These are phyloP conservation scores for Ammodytes marinus DNA, from an alignment of 2,113 vertebrate species.

Conservation along the genomic window DNA sequence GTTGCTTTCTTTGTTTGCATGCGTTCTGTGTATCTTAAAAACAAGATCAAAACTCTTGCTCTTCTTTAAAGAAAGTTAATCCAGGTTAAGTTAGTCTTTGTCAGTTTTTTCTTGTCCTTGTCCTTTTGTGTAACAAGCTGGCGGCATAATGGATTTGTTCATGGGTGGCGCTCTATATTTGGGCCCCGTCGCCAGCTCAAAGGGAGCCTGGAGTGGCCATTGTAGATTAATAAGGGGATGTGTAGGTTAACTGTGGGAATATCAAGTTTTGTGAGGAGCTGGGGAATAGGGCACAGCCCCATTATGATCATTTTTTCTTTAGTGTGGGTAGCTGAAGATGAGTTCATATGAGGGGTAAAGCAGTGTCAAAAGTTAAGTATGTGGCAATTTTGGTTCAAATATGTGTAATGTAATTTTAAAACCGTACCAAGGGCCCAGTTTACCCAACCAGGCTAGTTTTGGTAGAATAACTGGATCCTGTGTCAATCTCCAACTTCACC, in stretches of 20 bases:
- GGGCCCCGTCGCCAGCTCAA: conserved; percentile 36
- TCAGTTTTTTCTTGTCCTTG: conserved; percentile 37
- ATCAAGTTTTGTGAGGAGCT: conserved; percentile 26
- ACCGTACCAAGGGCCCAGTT: conserved; percentile 53
- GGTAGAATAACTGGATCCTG: conserved; percentile 79
- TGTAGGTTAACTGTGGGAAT: conserved; percentile 54
- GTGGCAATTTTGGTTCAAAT: conserved; percentile 2
- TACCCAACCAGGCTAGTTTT: conserved; percentile 65
- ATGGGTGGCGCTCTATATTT: conserved; percentile 37
- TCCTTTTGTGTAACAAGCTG: conserved; percentile 19
- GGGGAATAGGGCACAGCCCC: background rate
- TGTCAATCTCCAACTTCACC: conserved; percentile 82
- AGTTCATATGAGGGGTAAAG: background rate
- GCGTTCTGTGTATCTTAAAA: background rate
- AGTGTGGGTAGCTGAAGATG: background rate
- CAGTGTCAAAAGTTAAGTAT: background rate
- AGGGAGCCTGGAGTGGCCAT: conserved; percentile 50
- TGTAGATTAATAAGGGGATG: conserved; percentile 43
- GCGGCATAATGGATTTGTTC: conserved; percentile 45
- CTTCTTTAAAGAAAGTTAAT: conserved; percentile 30
- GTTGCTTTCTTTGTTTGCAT: background rate
- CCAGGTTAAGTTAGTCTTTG: conserved; percentile 18
- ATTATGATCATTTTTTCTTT: background rate
- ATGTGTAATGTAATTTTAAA: conserved; percentile 29
- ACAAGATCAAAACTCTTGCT: background rate